Percentiles rank a stretch among this genome's conserved stretches.
These are phyloP conservation scores for Cyrtodaria siliqua DNA, from an alignment of 2,888 invertebrate genomes.

Conservation along the genomic window DNA sequence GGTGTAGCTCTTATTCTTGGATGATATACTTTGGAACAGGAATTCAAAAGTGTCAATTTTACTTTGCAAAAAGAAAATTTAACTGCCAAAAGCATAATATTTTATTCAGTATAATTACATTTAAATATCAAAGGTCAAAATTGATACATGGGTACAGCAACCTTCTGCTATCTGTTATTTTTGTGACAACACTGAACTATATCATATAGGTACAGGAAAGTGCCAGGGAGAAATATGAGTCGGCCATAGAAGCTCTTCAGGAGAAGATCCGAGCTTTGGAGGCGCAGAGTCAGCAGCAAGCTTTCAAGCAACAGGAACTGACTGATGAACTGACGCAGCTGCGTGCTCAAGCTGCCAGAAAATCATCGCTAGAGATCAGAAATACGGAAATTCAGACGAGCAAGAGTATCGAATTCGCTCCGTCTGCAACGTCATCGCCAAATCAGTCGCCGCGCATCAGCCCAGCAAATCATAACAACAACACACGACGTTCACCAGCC, in stretches of 20 bases:
- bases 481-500: constrained; percentile 42
- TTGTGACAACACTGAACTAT: too few species aligned
- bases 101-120: too few species aligned
- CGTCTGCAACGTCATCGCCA: constrained; percentile 65
- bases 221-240: constrained; percentile 75
- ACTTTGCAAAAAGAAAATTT: too few species aligned
- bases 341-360: constrained; percentile 61
- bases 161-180: too few species aligned
- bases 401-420: constrained; percentile 59
- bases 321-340: constrained; percentile 69
- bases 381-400: constrained; percentile 61
- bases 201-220: constrained; percentile 76
- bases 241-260: constrained; percentile 70
- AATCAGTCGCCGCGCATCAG: constrained; percentile 61
- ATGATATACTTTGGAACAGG: too few species aligned
- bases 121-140: too few species aligned
- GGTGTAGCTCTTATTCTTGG: too few species aligned
- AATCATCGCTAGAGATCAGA: constrained; percentile 41
- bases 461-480: constrained; percentile 43
- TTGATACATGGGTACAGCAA: too few species aligned
- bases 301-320: constrained; percentile 67
- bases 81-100: too few species aligned
- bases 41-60: too few species aligned
- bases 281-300: constrained; percentile 65
- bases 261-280: constrained; percentile 69